These are phyloP conservation scores for Helobdella robusta DNA, from an alignment of 2,888 invertebrate species.

Conservation along the genomic window DNA sequence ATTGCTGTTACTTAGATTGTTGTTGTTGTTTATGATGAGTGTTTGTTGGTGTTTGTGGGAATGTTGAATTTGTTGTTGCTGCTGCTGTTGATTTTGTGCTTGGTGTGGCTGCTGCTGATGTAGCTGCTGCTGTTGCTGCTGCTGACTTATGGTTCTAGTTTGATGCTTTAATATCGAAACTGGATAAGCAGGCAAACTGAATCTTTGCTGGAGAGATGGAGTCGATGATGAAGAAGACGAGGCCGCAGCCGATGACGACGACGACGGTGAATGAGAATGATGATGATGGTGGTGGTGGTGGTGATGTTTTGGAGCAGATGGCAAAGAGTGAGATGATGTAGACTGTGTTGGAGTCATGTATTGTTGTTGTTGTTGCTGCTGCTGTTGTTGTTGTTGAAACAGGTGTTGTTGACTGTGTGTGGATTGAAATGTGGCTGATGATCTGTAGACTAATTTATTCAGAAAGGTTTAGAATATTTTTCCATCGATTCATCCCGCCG, in stretches of 20 bases:
- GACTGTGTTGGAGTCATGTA: background rate
- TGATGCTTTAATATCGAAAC: background rate
- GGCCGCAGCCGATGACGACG: background rate
- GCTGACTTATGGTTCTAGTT: background rate
- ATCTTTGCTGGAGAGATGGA: constrained; percentile 18
- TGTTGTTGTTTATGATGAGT: background rate
- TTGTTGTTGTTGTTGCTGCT: background rate
- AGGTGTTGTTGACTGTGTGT: background rate
- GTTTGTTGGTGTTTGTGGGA: background rate
- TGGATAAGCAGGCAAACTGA: constrained; percentile 9
- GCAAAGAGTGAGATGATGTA: background rate
- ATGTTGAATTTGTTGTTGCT: constrained; percentile 7
- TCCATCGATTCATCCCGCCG: too few relatives aligned
- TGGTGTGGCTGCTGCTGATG: background rate
- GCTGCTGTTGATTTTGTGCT: background rate
- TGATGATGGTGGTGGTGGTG: background rate
- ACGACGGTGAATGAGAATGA: constrained; percentile 9
- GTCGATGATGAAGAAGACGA: constrained; percentile 6
- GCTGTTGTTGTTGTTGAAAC: background rate
- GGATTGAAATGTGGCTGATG: background rate
- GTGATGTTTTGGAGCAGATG: background rate
- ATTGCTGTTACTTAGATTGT: background rate
- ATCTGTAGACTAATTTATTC: too few relatives aligned
- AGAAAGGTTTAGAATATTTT: too few relatives aligned
- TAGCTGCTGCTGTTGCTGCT: background rate